Conservation (phyloP, 2,113 vertebrate species). For the Capra hircus region DNA sequence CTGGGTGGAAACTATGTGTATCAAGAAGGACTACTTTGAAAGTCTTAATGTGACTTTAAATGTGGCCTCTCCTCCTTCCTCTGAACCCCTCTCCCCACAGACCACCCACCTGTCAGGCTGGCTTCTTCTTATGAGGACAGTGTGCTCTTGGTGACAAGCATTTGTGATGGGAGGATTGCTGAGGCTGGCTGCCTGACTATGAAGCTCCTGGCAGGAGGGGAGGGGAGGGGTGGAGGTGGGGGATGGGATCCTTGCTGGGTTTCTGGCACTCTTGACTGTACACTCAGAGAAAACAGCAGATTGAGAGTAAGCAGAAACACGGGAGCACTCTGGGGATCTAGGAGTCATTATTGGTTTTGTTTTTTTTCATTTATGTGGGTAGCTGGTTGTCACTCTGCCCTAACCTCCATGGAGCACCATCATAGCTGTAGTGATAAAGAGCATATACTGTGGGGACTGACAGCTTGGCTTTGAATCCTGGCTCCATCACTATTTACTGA, state of each 20-base stretch:
- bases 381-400: neutral
- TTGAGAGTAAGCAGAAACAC: neutral
- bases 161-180: rapidly evolving
- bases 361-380: neutral
- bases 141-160: neutral
- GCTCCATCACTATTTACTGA: neutral
- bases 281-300: neutral
- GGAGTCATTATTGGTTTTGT: too few species aligned
- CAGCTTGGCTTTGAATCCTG: neutral
- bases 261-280: neutral
- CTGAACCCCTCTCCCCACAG: rapidly evolving
- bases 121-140: neutral
- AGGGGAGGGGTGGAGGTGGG: too few species aligned
- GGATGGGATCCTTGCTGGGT: rapidly evolving
- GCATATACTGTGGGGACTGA: neutral
- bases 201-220: neutral
- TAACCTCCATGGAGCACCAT: rapidly evolving
- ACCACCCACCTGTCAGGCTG: neutral
- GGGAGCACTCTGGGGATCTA: neutral
- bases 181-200: neutral
- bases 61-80: neutral
- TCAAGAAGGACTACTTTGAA: neutral
- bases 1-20: neutral
- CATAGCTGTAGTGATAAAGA: neutral
- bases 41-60: neutral